These are phyloP conservation scores for Meliscaeva auricollis DNA, from an alignment of 2,888 invertebrate genomes.

Conservation along the genomic window DNA sequence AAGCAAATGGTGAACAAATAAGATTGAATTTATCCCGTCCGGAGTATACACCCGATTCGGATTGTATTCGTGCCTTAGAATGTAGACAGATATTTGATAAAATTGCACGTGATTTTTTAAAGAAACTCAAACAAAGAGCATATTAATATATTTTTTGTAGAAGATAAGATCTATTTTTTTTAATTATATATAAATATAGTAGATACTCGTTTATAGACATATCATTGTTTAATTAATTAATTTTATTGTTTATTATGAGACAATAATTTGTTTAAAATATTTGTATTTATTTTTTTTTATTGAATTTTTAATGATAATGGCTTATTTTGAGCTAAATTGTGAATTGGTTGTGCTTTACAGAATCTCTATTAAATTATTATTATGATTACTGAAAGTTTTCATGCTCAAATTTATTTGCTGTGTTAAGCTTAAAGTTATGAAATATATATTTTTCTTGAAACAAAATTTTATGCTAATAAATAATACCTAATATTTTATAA, in stretches of 20 bases:
- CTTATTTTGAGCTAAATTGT: neutral
- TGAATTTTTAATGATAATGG: neutral
- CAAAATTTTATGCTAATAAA: too few relatives aligned
- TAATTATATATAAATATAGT: neutral
- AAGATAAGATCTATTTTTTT: neutral
- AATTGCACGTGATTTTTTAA: slow-evolving; percentile 94
- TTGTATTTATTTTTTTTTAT: neutral
- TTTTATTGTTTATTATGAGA: neutral
- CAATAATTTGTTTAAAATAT: neutral
- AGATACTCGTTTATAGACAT: slow-evolving; percentile 6
- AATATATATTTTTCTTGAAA: too few relatives aligned
- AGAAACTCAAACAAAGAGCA: slow-evolving; percentile 89
- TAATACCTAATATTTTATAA: too few relatives aligned
- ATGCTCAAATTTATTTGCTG: slow-evolving; percentile 21
- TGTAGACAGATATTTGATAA: slow-evolving; percentile 92
- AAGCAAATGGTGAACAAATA: slow-evolving; percentile 88
- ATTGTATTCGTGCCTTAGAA: slow-evolving; percentile 88
- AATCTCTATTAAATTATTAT: neutral
- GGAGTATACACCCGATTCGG: slow-evolving; percentile 86
- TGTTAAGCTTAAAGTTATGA: slow-evolving; percentile 10
- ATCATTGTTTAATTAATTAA: neutral
- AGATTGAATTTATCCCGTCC: slow-evolving; percentile 90
- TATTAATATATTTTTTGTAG: slow-evolving; percentile 45
- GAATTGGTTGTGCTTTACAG: slow-evolving; percentile 27
- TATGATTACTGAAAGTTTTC: neutral